Conservation (phyloP, 2,113 vertebrate species). For the Desmodus rotundus region DNA sequence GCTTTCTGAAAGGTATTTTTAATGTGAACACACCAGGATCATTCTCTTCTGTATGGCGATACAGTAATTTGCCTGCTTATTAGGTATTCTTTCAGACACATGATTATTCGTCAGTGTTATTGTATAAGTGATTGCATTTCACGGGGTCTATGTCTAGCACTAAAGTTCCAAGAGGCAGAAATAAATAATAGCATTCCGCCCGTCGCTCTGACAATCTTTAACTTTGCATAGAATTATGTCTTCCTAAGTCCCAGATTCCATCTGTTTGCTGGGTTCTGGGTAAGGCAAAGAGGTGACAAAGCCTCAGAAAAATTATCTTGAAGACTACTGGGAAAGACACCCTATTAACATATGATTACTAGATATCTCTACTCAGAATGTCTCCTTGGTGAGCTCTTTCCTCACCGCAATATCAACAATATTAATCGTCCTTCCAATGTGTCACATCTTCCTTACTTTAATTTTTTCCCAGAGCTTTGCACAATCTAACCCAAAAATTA, state of each 20-base stretch:
- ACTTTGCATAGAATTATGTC: constrained; percentile 41
- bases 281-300: neutral
- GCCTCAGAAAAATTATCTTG: neutral
- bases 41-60: neutral
- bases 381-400: neutral
- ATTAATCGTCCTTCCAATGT: neutral
- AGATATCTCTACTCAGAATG: neutral
- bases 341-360: neutral
- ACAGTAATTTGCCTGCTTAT: constrained; percentile 30
- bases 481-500: neutral
- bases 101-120: constrained; percentile 34
- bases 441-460: neutral
- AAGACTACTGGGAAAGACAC: neutral
- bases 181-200: constrained; percentile 22
- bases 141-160: neutral
- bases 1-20: constrained; percentile 34
- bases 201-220: neutral
- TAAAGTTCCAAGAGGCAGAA: constrained; percentile 34
- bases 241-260: neutral
- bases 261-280: neutral
- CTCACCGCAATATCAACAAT: neutral
- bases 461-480: neutral
- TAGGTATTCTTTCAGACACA: constrained; percentile 1
- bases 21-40: constrained; percentile 21
- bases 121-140: constrained; percentile 44